Evolutionary conservation across 2,113 vertebrate species (phyloP).

Genomic region (Bettongia penicillata): DNA sequence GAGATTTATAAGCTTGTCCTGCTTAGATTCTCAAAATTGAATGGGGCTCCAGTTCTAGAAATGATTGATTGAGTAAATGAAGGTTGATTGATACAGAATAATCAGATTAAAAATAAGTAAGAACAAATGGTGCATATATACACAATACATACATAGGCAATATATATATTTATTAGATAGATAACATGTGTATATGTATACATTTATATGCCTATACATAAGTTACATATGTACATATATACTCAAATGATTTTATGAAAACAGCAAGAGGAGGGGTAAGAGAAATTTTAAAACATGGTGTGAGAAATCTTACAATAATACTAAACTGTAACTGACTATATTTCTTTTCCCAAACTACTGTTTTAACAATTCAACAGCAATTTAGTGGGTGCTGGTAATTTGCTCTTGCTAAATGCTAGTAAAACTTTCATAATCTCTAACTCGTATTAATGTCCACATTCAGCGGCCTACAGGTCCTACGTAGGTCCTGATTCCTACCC

Average conservation of each 20-base stretch:
- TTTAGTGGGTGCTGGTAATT: not conserved
- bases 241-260: not conserved
- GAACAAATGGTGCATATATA: not conserved
- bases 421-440: not conserved
- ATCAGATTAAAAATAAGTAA: not conserved
- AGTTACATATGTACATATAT: not conserved
- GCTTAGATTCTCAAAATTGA: not conserved
- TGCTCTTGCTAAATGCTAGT: not conserved
- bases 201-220: no score
- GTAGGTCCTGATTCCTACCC: not conserved
- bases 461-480: not conserved
- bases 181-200: not conserved
- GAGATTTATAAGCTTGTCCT: conserved; percentile 13
- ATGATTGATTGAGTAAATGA: conserved; percentile 26
- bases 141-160: not conserved
- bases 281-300: not conserved
- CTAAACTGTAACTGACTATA: not conserved
- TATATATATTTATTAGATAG: no score
- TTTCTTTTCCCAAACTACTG: not conserved
- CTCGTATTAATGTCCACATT: not conserved
- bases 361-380: not conserved
- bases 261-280: not conserved
- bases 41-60: conserved; percentile 20
- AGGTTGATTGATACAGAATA: not conserved
- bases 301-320: not conserved